Base-by-base conservation (phyloP, 2,797 vertebrate genomes). In the Neosalanx taihuensis region DNA sequence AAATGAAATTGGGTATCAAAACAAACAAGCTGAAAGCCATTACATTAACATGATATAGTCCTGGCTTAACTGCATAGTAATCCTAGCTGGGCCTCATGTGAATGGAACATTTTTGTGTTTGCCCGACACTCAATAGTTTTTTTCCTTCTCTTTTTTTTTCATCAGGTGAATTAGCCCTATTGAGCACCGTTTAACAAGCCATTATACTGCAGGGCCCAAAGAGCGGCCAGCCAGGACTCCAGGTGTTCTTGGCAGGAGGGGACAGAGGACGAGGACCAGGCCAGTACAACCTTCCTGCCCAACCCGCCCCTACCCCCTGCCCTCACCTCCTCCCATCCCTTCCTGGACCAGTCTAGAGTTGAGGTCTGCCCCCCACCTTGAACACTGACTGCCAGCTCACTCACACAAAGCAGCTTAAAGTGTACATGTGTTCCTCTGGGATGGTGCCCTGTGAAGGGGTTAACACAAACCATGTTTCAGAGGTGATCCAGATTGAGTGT, bases 1-100 rank as follows among this genome's bases (percentile, higher is more conserved):
- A 90, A 91, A 90, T 88, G 85, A 89, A 86, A 89, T 90, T 81
- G 89, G 89, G 88, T 91, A 88, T 89, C 82, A 75, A 70, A 69
- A 85, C 85, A 85, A 84, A 88, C 79, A 81, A 83, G 7, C 62
- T 80, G 37, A 76, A 79, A 88, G 73, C 76, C 86, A 86, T 91
- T 90, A 89, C 88, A 86, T 90, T 85, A 90, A 84, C 81, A 84
- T 81, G 82, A 85, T 82, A 66, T 77, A 74, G 81, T 17, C 51
- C 51, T 64, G 20, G 46, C 74, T 74, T 79, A 72, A 71, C 80
- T 31, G 31, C 73, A 71, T 61, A 70, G 89, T 86, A 88, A 91
- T 71, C 49, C 71, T 85, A 76, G 30, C 70, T 57, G 77, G 80
- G 81, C 77, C 26, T 72, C 68, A 60, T 86, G 70, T 88, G 75